phyloP scores from a whole-genome alignment of 2,113 vertebrate species.

The Syrrhaptes paradoxus region DNA sequence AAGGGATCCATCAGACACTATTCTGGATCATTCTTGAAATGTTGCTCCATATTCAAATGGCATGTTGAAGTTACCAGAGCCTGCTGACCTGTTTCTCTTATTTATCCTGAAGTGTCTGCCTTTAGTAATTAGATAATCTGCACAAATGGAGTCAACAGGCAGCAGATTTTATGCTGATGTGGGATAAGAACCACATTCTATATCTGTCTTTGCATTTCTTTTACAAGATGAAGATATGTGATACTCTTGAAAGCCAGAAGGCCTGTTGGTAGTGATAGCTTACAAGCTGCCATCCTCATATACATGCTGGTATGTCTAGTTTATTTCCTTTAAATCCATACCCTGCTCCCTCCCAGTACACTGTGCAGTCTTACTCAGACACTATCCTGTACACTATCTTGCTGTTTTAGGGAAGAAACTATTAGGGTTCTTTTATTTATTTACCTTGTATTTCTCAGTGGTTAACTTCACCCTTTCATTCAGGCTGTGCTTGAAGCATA shows the following conservation, averaged over 20 bases:
- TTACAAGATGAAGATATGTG: background rate
- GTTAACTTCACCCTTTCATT: conserved; percentile 47
- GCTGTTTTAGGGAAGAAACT: background rate
- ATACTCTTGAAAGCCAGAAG: background rate
- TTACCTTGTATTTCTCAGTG: conserved; percentile 23
- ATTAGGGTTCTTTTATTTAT: background rate
- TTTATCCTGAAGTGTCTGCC: background rate
- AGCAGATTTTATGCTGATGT: background rate
- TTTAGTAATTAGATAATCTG: background rate
- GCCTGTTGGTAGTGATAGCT: background rate
- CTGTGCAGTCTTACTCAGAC: fast-evolving
- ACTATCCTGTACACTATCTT: background rate
- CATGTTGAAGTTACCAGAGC: background rate
- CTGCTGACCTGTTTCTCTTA: background rate
- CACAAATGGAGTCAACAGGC: background rate
- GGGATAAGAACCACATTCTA: background rate
- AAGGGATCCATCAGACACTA: background rate
- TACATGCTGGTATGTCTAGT: background rate
- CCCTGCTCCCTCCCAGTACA: background rate
- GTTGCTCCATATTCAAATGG: background rate
- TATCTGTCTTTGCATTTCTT: background rate
- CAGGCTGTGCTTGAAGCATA: conserved; percentile 26
- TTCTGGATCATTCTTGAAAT: background rate
- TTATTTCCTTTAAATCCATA: background rate
- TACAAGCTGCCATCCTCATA: background rate